Evolutionary conservation across 2,113 vertebrate species (phyloP), one percentile per base, ranked within the genome.

Genomic region (Chaetura pelagica): DNA sequence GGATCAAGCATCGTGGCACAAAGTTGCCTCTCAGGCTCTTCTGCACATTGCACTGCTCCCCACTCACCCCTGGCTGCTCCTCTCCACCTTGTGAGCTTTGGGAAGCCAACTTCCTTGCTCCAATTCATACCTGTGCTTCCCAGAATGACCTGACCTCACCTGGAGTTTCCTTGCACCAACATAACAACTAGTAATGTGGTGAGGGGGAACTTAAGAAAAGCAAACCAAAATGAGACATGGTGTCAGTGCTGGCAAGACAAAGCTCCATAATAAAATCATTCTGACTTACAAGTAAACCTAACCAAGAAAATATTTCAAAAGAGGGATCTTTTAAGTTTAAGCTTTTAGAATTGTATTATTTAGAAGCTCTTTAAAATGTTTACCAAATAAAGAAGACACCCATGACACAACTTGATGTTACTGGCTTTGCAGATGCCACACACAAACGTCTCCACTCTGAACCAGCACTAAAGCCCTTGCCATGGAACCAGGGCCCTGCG

Each of bases 161-260:
- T 4, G 0, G 19, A n/a, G 26, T 17, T 44, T 69, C 67, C 40
- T 3, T 40, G n/a, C 1, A 3, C 26, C 35, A 48, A 9, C 12
- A 4, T 6, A 78, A 63, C 34, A 57, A 44, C 58, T 24, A 57
- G 54, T 30, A 64, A 76, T 0, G 32, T 16, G 24, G 30, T 0
- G 1, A 49, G 23, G 23, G 54, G 16, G 61, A 75, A 75, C 26
- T 67, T 22, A 63, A 57, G 67, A 42, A 40, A 32, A 92, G 22
- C 12, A 86, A 80, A 79, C 5, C 1, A 0, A 62, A 79, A 74
- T 2, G 5, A 30, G 62, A 59, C 74, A 75, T 4, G 10, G 38
- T 22, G 4, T 15, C 54, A 68, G 29, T 15, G 30, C 61, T 72
- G 52, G 32, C 3, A 2, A 94, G 46, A 86, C 12, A 21, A 61